These are phyloP conservation scores for Sinocyclocheilus anophthalmus DNA, from an alignment of 2,113 vertebrate genomes.

Conservation along the genomic window DNA sequence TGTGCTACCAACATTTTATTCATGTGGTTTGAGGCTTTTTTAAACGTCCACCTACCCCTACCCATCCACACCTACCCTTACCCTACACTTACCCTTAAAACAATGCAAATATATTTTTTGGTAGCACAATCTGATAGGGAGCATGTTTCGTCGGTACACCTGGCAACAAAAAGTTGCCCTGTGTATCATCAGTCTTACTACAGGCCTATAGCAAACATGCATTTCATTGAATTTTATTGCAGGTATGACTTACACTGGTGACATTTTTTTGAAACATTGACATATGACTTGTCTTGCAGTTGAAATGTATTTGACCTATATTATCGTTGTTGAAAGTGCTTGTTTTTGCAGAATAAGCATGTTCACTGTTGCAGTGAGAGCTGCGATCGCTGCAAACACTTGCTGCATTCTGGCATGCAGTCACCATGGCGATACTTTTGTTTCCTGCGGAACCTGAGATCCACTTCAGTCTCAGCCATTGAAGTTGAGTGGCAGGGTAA, in stretches of 20 bases:
- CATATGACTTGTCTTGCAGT: background rate
- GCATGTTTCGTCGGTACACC: too few species aligned
- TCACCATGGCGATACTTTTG: slow-evolving; percentile 50
- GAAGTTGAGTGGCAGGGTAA: slow-evolving; percentile 28
- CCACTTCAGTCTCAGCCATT: slow-evolving; percentile 38
- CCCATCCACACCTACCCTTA: too few species aligned
- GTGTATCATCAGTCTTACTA: too few species aligned
- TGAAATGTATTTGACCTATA: slow-evolving; percentile 2
- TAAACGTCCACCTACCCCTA: too few species aligned
- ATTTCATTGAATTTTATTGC: background rate
- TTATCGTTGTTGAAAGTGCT: background rate
- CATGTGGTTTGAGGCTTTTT: too few species aligned
- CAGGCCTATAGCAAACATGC: background rate
- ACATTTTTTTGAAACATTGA: background rate
- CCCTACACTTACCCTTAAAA: too few species aligned
- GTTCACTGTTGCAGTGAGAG: background rate
- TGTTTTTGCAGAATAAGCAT: background rate
- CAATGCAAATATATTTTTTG: too few species aligned
- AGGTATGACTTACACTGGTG: background rate
- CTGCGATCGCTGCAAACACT: background rate
- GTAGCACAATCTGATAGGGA: too few species aligned
- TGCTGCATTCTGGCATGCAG: slow-evolving; percentile 8
- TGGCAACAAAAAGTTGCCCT: too few species aligned
- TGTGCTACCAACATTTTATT: too few species aligned
- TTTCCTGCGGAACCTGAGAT: slow-evolving; percentile 48